phyloP scores from a whole-genome alignment of 1,140 invertebrate species.

The Scaptomyza montana region DNA sequence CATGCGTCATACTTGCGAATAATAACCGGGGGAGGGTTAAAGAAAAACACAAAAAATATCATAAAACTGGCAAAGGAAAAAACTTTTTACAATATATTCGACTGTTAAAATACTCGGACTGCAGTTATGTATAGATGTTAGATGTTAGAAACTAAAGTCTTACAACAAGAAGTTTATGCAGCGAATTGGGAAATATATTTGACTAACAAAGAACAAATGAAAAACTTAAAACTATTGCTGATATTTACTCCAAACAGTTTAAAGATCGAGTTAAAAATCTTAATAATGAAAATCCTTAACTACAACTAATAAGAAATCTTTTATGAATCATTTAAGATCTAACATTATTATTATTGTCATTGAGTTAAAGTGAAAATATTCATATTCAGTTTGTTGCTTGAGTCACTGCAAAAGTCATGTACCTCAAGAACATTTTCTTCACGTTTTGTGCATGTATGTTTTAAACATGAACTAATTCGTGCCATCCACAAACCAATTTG shows the following conservation, averaged over 20 bases:
- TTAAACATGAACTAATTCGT: conserved; percentile 3
- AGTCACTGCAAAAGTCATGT: background rate
- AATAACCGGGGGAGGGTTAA: conserved; percentile 59
- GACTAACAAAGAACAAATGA: too few relatives aligned
- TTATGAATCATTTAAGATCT: too few relatives aligned
- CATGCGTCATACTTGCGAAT: conserved; percentile 76
- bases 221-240: too few relatives aligned
- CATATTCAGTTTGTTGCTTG: background rate
- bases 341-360: too few relatives aligned
- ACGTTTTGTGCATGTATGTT: background rate
- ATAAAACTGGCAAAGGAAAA: conserved; percentile 26
- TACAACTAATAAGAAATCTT: too few relatives aligned
- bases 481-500: background rate
- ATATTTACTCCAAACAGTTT: too few relatives aligned
- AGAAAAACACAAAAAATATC: conserved; percentile 9
- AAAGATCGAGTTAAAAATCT: too few relatives aligned
- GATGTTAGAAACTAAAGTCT: too few relatives aligned
- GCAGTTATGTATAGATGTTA: background rate
- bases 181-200: too few relatives aligned
- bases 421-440: background rate
- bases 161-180: too few relatives aligned
- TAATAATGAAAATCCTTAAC: too few relatives aligned
- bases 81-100: conserved; percentile 10
- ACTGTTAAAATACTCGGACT: conserved; percentile 23
- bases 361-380: too few relatives aligned